Percentiles rank a stretch among this genome's conserved stretches.
Evolutionary conservation across 2,888 invertebrate species (phyloP).

Genomic region (Acleris literana): DNA sequence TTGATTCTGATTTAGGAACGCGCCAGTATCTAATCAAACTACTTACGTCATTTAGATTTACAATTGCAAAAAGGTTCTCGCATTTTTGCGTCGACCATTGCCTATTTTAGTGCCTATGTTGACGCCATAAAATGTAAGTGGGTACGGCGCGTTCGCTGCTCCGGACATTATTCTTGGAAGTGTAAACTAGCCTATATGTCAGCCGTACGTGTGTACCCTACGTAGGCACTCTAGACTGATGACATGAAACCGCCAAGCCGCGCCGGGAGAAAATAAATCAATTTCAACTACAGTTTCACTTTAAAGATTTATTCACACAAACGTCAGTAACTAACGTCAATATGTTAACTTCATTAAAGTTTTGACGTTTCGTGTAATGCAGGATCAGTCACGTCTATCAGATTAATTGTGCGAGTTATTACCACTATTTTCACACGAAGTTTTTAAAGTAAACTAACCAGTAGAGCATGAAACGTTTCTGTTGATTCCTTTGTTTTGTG

Average conservation of each 20-base stretch:
- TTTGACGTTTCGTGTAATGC: slow-evolving; percentile 2
- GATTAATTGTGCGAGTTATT: background rate
- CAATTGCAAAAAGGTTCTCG: slow-evolving; percentile 6
- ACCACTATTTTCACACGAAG: background rate
- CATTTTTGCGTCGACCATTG: slow-evolving; percentile 2
- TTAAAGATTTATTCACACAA: slow-evolving; percentile 28
- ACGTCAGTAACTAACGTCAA: slow-evolving; percentile 26
- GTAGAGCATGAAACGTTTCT: background rate
- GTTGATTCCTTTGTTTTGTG: background rate
- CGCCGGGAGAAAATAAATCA: slow-evolving; percentile 29
- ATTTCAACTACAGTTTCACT: slow-evolving; percentile 33
- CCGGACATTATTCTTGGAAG: slow-evolving; percentile 47
- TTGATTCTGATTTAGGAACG: background rate
- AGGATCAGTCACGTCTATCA: background rate
- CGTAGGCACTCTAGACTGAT: slow-evolving; percentile 7
- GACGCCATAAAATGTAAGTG: slow-evolving; percentile 22
- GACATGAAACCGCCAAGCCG: slow-evolving; percentile 26
- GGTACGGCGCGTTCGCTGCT: slow-evolving; percentile 32
- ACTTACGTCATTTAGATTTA: slow-evolving; percentile 8
- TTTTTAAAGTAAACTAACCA: background rate
- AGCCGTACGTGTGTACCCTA: slow-evolving; percentile 33
- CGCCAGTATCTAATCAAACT: background rate
- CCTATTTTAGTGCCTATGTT: slow-evolving; percentile 16
- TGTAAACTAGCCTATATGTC: slow-evolving; percentile 46
- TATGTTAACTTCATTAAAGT: slow-evolving; percentile 12